These are phyloP conservation scores for Eucidaris tribuloides DNA, from an alignment of 35 echinoderm and acorn worm species.

Conservation along the genomic window DNA sequence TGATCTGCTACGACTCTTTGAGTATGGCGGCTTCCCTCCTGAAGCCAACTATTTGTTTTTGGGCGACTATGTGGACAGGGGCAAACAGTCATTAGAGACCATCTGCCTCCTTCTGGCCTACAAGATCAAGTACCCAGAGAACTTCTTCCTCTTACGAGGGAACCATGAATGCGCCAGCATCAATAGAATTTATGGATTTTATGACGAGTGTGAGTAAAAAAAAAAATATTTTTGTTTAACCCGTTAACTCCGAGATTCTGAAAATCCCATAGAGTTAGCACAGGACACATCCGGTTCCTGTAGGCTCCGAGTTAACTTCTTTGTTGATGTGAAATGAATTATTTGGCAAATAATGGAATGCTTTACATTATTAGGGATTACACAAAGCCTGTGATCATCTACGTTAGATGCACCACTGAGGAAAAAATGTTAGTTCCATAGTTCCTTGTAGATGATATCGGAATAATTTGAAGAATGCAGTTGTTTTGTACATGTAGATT, in stretches of 20 bases:
- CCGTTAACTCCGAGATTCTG: background rate
- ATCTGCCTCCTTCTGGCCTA: conserved; percentile 92
- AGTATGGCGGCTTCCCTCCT: conserved; percentile 94
- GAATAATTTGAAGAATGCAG: no score
- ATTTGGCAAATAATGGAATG: no score
- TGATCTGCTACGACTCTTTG: conserved; percentile 91
- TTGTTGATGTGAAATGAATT: background rate
- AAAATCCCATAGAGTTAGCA: no score
- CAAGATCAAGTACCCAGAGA: conserved; percentile 98
- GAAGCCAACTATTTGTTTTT: conserved; percentile 96
- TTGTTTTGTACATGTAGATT: no score
- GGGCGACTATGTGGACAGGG: conserved; percentile 94
- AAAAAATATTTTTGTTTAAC: background rate
- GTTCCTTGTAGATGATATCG: no score
- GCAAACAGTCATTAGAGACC: conserved; percentile 93
- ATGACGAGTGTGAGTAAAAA: conserved; percentile 92
- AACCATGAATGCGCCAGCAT: conserved; percentile 97
- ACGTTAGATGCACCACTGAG: no score
- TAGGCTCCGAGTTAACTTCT: background rate
- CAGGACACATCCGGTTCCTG: no score
- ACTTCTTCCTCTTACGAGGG: conserved; percentile 88
- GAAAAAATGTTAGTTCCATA: no score
- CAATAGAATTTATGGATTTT: conserved; percentile 97
- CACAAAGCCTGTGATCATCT: no score
- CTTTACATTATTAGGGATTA: no score